Evolutionary conservation across 2,888 invertebrate species (phyloP).

Genomic region (Glaucopsyche alexis): DNA sequence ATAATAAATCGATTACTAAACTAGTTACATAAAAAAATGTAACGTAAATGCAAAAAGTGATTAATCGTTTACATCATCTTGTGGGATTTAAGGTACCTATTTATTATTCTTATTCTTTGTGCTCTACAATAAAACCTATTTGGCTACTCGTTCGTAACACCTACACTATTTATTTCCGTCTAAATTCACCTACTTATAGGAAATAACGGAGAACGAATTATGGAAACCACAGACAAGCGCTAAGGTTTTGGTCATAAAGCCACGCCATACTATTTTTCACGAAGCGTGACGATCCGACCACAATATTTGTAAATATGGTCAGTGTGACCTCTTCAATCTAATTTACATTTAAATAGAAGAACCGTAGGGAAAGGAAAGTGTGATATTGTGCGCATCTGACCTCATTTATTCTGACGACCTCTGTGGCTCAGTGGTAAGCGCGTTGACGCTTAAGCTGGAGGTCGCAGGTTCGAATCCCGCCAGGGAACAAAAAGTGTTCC

Average conservation of each 20-base stretch:
- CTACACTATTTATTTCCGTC: slow-evolving; percentile 31
- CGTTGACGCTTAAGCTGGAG: too few species aligned
- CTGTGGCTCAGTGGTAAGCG: too few species aligned
- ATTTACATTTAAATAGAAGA: slow-evolving; percentile 23
- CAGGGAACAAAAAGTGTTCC: too few species aligned
- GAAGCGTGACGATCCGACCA: slow-evolving; percentile 24
- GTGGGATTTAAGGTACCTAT: neutral
- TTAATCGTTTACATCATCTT: neutral
- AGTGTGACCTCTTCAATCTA: neutral
- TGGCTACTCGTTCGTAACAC: slow-evolving; percentile 33
- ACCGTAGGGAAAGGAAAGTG: slow-evolving; percentile 18
- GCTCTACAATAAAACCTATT: neutral
- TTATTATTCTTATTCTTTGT: neutral
- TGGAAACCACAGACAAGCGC: slow-evolving; percentile 59
- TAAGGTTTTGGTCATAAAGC: slow-evolving; percentile 58
- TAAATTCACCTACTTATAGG: slow-evolving; percentile 45
- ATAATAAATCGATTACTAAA: neutral
- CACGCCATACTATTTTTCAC: slow-evolving; percentile 43
- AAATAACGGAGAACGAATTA: slow-evolving; percentile 70
- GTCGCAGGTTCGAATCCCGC: too few species aligned
- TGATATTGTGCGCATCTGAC: slow-evolving; percentile 9
- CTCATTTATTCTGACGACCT: slow-evolving; percentile 1
- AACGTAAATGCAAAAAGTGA: neutral
- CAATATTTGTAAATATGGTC: slow-evolving; percentile 25
- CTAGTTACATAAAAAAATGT: neutral